Base-by-base conservation (phyloP, 2,797 vertebrate genomes). In the Schizothorax lantsangensis region DNA sequence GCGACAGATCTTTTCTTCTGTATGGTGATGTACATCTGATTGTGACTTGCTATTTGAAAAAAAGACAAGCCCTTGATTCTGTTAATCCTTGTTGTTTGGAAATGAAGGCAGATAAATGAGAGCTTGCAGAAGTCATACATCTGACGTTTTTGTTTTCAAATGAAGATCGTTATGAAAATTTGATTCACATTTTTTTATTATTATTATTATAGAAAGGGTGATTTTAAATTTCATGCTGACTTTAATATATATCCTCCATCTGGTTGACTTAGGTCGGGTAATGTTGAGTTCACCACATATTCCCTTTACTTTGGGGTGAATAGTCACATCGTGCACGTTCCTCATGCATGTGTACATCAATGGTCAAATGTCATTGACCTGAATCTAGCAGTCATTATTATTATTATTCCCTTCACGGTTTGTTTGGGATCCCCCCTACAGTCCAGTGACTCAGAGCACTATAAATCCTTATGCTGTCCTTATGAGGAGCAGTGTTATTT, bases 401-500 rank as follows among this genome's bases (percentile, higher is more conserved):
- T 57, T 79, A 4, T 33, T 66, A 33, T 33, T 68, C 7, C 17
- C 66, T 36, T 68, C 66, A 68, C 1, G 30, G 66, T 36, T 68
- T 68, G 17, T 36, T 68, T 68, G 33, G 64, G 64, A 36, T 9
- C 15, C 64, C 66, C 30, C 33, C 66, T 36, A 83, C 43, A 87
- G 43, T 36, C 12, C 84, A 71, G 49, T 88, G 87, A 84, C 77
- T 88, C 84, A 88, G 81, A 71, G 36, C 47, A 45, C 79, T 54
- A 75, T 90, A 89, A 89, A 89, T 90, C 47, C 57, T 84, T 64
- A 66, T 6, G 66, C 57, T 6, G 43, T 77, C 83, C 78, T 52
- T 73, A 59, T 81, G n/a, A 64, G 54, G 10, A 68, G 21, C 36
- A 54, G 4, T 59, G 6, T 11, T 23, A 68, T 64, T 83, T 83